phyloP scores from a whole-genome alignment of 2,888 invertebrate genomes.

The Brachyptera putata region DNA sequence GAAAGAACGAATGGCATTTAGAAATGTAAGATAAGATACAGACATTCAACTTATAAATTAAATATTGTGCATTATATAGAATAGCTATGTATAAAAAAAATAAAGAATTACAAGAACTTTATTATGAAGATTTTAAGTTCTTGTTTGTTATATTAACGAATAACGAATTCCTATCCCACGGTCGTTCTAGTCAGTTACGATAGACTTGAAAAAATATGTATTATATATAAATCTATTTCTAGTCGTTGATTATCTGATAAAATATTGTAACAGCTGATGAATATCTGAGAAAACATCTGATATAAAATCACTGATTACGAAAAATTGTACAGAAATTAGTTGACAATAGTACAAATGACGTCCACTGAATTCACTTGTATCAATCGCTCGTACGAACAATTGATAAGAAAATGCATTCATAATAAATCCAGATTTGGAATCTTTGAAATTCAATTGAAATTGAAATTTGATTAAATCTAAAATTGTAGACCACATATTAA shows the following conservation, averaged over 20 bases:
- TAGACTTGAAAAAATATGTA: neutral
- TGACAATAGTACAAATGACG: too few relatives aligned
- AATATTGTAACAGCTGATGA: neutral
- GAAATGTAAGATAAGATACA: neutral
- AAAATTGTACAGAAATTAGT: too few relatives aligned
- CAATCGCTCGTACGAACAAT: too few relatives aligned
- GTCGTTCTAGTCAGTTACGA: neutral
- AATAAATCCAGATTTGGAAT: too few relatives aligned
- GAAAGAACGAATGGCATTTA: neutral
- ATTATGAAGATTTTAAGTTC: neutral
- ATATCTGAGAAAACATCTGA: neutral
- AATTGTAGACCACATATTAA: too few relatives aligned
- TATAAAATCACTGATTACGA: too few relatives aligned
- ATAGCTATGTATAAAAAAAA: neutral
- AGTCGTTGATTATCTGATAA: conserved; percentile 1
- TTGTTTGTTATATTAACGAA: neutral
- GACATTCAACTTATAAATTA: neutral
- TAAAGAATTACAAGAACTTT: conserved; percentile 10
- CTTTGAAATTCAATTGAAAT: too few relatives aligned
- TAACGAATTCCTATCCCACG: conserved; percentile 7
- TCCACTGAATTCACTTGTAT: too few relatives aligned
- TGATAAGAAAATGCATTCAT: too few relatives aligned
- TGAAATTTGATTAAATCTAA: too few relatives aligned
- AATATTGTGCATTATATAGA: neutral
- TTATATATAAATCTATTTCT: conserved; percentile 1